Evolutionary conservation across 1,140 invertebrate species (phyloP).

Genomic region (Ditylenchus dipsaci): DNA sequence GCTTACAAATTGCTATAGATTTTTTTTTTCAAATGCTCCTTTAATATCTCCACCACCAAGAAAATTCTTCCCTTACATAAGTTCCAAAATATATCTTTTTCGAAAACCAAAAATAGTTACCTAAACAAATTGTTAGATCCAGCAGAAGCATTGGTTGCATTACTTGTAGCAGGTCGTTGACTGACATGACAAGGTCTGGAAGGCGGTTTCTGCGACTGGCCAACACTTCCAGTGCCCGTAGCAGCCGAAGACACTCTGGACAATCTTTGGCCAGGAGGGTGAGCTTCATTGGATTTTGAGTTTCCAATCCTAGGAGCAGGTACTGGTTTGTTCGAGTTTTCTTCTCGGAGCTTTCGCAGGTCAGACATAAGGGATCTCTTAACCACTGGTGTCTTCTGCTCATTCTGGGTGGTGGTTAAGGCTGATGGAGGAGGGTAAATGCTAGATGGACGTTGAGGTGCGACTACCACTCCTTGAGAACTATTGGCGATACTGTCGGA

Average conservation of each 20-base stretch:
- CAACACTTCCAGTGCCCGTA: background rate
- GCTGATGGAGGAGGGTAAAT: background rate
- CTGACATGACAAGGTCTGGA: background rate
- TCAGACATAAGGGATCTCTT: conserved; percentile 35
- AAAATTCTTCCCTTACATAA: no score
- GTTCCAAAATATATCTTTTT: conserved; percentile 4
- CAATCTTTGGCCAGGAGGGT: background rate
- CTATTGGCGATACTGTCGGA: background rate
- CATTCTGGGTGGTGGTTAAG: background rate
- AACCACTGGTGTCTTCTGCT: background rate
- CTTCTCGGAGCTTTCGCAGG: conserved; percentile 18
- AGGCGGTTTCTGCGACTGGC: background rate
- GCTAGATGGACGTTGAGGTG: background rate
- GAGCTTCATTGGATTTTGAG: background rate
- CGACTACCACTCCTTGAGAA: background rate
- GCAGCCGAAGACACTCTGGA: background rate
- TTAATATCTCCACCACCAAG: no score
- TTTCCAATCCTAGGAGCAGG: background rate
- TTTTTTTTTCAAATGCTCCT: no score
- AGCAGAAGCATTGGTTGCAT: background rate
- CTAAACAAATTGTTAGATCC: background rate
- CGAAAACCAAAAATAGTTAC: background rate
- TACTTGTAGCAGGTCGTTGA: conserved; percentile 9
- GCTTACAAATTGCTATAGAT: no score
- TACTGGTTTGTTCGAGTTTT: background rate